Evolutionary conservation across 2,797 vertebrate species (phyloP), one percentile per base, ranked within the genome.

Genomic region (Danio choprae): DNA sequence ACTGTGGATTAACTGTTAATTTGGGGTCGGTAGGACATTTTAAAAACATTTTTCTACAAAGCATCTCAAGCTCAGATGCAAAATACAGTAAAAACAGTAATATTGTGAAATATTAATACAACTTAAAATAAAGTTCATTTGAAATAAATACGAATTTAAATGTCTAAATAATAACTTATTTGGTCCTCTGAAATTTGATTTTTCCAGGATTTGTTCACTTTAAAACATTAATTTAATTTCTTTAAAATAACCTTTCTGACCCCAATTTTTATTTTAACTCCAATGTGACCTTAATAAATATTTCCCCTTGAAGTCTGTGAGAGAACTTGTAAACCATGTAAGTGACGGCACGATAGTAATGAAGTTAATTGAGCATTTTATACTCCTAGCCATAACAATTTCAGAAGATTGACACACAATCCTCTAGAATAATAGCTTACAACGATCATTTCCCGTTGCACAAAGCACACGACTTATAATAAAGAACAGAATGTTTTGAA

Each of bases 301-400:
- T n/a, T 63, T 51, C 15, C 16, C 40, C 59, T 74, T 50, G 44
- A 18, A 53, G 10, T 72, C 16, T 68, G 16, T 58, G 59, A 72
- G 65, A 53, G 22, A 67, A 50, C 58, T 63, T 76, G 50, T 70
- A 63, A 82, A 80, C 63, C 58, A 80, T 60, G 51, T 75, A 53
- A 46, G 55, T 63, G 60, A 81, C 55, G 12, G 68, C 58, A 70
- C 53, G 22, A 72, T 58, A 80, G 44, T 74, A 64, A 67, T 71
- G 58, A 67, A 78, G 64, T 55, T 55, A 84, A 83, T 80, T 75
- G 55, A 81, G 72, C 71, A 71, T 79, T 83, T 87, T 82, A 82
- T 68, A 81, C 73, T 74, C 44, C n/a, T 56, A 77, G 53, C 69
- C 68, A 80, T 83, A 77, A 82, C 73, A 70, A 68, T 79, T 74